Conservation (phyloP, 2,888 invertebrate species). For the Tenodera sinensis region DNA sequence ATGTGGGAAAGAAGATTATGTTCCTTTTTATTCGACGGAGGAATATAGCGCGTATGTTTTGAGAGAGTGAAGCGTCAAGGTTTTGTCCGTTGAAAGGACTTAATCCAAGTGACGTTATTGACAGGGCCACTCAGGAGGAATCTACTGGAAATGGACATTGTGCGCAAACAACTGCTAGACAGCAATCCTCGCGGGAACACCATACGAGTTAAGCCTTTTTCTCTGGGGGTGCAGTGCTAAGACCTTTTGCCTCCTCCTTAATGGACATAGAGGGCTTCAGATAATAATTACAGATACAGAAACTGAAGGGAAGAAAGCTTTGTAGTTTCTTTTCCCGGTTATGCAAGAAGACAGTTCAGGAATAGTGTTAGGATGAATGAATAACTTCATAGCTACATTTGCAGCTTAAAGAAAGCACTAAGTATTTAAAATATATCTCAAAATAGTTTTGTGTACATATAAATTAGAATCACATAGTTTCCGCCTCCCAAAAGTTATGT, state of each 20-base stretch:
- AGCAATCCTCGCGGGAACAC: not conserved
- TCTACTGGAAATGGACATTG: constrained; percentile 26
- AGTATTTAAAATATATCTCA: too few species aligned
- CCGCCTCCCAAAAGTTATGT: too few species aligned
- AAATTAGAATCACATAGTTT: too few species aligned
- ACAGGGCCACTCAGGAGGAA: not conserved
- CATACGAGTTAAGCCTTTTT: constrained; percentile 13
- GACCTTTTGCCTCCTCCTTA: constrained; percentile 4
- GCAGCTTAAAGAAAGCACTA: too few species aligned
- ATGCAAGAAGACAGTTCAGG: too few species aligned
- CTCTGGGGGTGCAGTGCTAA: not conserved
- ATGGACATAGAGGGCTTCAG: constrained; percentile 1
- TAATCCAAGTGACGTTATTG: constrained; percentile 9
- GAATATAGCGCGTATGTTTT: not conserved
- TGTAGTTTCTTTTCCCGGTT: too few species aligned
- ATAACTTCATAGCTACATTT: too few species aligned
- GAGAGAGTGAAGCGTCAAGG: not conserved
- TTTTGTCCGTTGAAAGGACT: not conserved
- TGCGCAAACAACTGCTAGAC: constrained; percentile 9
- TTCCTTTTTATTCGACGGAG: not conserved
- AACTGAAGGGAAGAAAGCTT: not conserved
- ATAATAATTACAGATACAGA: not conserved
- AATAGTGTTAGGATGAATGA: too few species aligned
- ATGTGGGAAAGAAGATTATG: not conserved
- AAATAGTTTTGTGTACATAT: too few species aligned